These are phyloP conservation scores for Tachycineta bicolor DNA, from an alignment of 2,113 vertebrate species.

Conservation along the genomic window DNA sequence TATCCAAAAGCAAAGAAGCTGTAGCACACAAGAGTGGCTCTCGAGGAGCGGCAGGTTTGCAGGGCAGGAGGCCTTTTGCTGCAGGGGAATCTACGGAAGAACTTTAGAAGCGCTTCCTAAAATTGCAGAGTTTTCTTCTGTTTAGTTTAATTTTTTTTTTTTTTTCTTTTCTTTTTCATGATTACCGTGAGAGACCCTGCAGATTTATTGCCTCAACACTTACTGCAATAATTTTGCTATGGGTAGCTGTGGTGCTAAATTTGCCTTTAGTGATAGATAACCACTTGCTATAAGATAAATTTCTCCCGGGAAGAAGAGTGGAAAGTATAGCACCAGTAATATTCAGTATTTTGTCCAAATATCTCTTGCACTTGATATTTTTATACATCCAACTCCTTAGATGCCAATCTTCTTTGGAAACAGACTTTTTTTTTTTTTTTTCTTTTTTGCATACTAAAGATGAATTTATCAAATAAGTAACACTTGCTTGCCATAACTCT, in stretches of 20 bases:
- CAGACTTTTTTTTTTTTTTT: background rate
- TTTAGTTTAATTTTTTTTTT: background rate
- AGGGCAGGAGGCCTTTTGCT: background rate
- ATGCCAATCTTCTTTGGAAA: background rate
- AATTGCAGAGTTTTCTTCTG: background rate
- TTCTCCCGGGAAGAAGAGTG: background rate
- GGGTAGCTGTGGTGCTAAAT: background rate
- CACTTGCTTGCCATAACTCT: background rate
- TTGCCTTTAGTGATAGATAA: background rate
- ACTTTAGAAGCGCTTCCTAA: background rate
- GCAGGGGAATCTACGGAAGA: accelerated
- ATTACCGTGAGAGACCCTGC: background rate
- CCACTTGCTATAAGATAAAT: background rate
- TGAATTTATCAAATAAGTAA: background rate
- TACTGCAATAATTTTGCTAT: background rate
- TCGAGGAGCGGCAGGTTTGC: background rate
- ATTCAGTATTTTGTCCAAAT: background rate
- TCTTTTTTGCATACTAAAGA: background rate
- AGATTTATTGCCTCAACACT: background rate
- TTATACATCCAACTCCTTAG: background rate
- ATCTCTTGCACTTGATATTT: background rate
- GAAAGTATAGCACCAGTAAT: background rate
- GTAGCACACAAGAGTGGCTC: background rate
- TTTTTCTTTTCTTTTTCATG: too few species aligned
- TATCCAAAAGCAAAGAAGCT: background rate